These are phyloP conservation scores for Tympanoctomys barrerae DNA, from an alignment of 2,797 vertebrate species.

Conservation along the genomic window DNA sequence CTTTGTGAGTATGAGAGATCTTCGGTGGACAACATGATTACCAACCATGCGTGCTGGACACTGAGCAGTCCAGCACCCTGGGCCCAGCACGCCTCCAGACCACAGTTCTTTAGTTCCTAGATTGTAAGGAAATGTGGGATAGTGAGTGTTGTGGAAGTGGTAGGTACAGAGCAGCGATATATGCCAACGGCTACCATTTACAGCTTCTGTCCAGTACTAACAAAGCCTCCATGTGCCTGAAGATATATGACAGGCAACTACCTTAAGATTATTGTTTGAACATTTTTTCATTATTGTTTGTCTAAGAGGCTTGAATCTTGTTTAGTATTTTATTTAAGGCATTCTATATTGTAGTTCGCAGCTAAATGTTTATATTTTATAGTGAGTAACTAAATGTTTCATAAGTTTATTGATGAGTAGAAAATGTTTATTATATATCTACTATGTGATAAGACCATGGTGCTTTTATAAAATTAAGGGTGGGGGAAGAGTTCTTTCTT, in stretches of 20 bases:
- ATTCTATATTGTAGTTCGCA: neutral
- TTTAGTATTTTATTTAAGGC: slow-evolving; percentile 39
- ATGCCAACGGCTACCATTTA: neutral
- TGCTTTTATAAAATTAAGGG: slow-evolving; percentile 40
- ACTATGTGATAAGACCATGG: neutral
- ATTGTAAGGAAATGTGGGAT: neutral
- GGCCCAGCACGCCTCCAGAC: neutral
- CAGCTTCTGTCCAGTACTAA: neutral
- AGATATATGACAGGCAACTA: neutral
- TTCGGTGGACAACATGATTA: neutral
- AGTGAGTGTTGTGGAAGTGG: neutral
- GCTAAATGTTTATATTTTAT: neutral
- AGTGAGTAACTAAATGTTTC: neutral
- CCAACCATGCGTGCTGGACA: neutral
- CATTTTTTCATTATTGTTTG: slow-evolving; percentile 24
- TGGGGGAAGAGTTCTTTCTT: neutral
- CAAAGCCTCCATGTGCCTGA: neutral
- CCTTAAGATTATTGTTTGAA: slow-evolving; percentile 28
- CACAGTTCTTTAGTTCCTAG: neutral
- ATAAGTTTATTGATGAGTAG: neutral
- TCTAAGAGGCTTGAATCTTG: neutral
- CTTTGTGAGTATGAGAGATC: neutral
- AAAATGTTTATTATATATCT: neutral
- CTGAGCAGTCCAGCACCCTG: neutral
- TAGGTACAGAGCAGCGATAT: neutral